Evolutionary conservation across 2,797 vertebrate species (phyloP).

Genomic region (Myoxocephalus aenaeus): DNA sequence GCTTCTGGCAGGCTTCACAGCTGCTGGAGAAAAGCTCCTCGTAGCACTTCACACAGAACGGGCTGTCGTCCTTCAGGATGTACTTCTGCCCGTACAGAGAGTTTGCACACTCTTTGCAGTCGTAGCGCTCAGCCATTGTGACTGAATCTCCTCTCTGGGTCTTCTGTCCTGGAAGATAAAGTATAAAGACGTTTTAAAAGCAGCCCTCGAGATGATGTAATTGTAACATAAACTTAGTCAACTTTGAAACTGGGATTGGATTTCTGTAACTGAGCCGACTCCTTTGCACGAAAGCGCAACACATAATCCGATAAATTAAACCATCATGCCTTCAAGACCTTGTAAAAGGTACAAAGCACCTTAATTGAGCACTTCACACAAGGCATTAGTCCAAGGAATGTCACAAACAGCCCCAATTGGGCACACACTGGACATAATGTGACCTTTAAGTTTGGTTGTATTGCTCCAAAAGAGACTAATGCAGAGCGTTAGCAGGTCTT

Average conservation of each 20-base stretch:
- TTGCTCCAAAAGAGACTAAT: neutral
- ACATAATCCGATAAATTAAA: constrained; percentile 26
- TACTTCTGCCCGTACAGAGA: constrained; percentile 94
- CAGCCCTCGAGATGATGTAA: neutral
- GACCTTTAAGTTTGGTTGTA: constrained; percentile 43
- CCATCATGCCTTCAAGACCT: neutral
- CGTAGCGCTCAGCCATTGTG: constrained; percentile 90
- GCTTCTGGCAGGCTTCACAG: constrained; percentile 91
- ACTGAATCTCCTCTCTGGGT: constrained; percentile 30
- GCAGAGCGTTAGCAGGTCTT: neutral
- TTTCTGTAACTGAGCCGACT: neutral
- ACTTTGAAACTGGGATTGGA: neutral
- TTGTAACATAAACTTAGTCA: neutral
- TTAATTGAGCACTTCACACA: constrained; percentile 41
- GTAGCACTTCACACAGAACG: constrained; percentile 92
- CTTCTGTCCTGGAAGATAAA: constrained; percentile 16
- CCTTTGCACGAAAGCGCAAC: neutral
- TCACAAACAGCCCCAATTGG: neutral
- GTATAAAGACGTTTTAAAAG: neutral
- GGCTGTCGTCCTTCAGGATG: constrained; percentile 90
- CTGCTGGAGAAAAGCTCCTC: constrained; percentile 90
- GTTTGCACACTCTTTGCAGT: constrained; percentile 91
- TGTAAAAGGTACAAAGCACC: neutral
- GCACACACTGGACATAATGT: neutral
- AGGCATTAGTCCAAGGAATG: constrained; percentile 58